Conservation (phyloP, 1,140 invertebrate genomes). For the Anoplophora glabripennis region DNA sequence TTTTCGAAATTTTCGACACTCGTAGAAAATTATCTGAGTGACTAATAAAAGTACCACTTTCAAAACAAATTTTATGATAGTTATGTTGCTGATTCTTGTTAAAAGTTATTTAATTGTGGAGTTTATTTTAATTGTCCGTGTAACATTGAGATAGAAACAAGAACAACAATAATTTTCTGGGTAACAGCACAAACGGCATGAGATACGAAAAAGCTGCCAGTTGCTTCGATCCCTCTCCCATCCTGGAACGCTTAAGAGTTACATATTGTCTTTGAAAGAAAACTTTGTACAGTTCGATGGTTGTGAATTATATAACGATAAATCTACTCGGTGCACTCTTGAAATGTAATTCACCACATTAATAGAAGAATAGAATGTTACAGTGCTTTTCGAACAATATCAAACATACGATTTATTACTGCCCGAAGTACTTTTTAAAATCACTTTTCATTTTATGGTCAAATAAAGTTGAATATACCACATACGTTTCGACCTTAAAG, state of each 20-base stretch:
- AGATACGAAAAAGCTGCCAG: not conserved
- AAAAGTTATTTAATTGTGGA: too few species aligned
- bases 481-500: not conserved
- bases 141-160: too few species aligned
- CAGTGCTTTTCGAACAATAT: constrained; percentile 13
- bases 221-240: constrained; percentile 1
- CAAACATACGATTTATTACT: constrained; percentile 20
- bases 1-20: too few species aligned
- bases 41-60: too few species aligned
- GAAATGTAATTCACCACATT: constrained; percentile 12
- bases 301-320: constrained; percentile 11
- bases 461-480: constrained; percentile 27
- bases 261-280: constrained; percentile 9
- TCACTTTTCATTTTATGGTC: constrained; percentile 32
- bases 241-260: constrained; percentile 3
- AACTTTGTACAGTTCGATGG: constrained; percentile 7
- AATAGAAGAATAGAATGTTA: constrained; percentile 13
- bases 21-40: too few species aligned
- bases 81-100: too few species aligned
- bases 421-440: constrained; percentile 23
- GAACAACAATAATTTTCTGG: not conserved
- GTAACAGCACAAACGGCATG: not conserved
- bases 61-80: too few species aligned
- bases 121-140: too few species aligned
- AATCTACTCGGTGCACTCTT: constrained; percentile 4